Conservation (phyloP, 2,113 vertebrate species). For the Sorex araneus region DNA sequence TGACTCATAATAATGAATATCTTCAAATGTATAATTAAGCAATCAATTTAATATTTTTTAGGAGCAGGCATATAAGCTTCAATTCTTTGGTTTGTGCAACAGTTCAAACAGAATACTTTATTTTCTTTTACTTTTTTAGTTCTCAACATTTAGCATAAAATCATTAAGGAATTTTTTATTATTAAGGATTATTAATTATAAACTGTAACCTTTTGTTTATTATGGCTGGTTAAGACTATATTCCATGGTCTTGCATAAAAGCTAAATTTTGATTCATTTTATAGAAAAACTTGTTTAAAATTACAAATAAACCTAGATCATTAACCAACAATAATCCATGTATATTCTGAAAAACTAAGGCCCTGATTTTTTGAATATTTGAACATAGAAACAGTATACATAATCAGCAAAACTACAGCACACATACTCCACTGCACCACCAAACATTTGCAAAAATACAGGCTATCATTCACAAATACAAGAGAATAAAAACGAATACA, state of each 20-base stretch:
- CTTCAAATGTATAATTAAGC: conserved; percentile 55
- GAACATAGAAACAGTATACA: background rate
- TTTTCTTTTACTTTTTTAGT: background rate
- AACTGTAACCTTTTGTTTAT: conserved; percentile 3
- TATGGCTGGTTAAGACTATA: background rate
- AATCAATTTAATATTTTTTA: conserved; percentile 63
- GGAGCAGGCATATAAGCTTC: conserved; percentile 11
- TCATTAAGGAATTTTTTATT: background rate
- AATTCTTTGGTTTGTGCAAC: conserved; percentile 6
- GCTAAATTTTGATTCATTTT: conserved; percentile 36
- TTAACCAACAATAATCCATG: conserved; percentile 3
- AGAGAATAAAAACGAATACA: conserved; percentile 5
- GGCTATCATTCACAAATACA: background rate
- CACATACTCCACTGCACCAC: background rate
- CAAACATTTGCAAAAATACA: conserved; percentile 33
- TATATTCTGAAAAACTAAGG: conserved; percentile 27
- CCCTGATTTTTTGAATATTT: background rate
- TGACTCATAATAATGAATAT: conserved; percentile 36
- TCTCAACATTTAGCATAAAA: conserved; percentile 21
- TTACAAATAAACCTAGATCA: background rate
- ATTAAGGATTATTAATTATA: background rate
- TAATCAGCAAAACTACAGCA: conserved; percentile 46
- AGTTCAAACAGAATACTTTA: background rate
- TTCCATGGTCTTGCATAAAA: background rate
- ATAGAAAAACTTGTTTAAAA: conserved; percentile 32